Conservation (phyloP, 2,113 vertebrate species). For the Pontoporia blainvillei region DNA sequence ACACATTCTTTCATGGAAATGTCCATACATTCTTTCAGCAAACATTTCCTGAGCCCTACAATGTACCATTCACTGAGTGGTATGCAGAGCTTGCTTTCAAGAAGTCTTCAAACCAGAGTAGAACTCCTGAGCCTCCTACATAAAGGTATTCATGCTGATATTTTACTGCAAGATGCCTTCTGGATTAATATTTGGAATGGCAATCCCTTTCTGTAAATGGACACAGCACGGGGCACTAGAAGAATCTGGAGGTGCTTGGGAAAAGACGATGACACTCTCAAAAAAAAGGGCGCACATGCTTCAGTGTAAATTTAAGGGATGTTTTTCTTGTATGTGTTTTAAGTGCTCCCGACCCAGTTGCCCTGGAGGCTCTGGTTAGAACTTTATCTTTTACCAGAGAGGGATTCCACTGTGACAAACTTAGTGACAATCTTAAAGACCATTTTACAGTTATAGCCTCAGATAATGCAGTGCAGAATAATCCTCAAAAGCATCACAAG, state of each 20-base stretch:
- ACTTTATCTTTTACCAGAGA: conserved; percentile 7
- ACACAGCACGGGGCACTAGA: neutral
- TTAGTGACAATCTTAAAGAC: neutral
- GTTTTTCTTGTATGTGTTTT: neutral
- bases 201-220: neutral
- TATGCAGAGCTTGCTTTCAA: neutral
- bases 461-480: neutral
- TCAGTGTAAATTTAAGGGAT: neutral
- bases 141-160: neutral
- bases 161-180: neutral
- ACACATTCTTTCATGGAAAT: neutral
- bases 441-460: neutral
- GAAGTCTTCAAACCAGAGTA: neutral
- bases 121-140: neutral
- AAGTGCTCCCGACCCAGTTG: neutral
- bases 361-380: neutral
- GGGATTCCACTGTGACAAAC: neutral
- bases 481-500: neutral
- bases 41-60: neutral
- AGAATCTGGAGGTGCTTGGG: neutral
- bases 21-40: neutral
- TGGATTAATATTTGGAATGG: neutral
- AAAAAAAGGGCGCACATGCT: neutral
- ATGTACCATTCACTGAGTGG: neutral
- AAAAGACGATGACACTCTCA: neutral